Evolutionary conservation across 2,113 vertebrate species (phyloP).

Genomic region (rat (Rattus norvegicus)): GRCr8 NC_086034.1:35706001-35706500

Average conservation of each 20-base stretch:
- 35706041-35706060: background rate
- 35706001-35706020: background rate
- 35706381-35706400: background rate
- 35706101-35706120: background rate
- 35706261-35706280: background rate
- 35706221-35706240: background rate
- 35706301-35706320: background rate
- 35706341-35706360: background rate
- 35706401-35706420: background rate
- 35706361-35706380: background rate
- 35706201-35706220: background rate
- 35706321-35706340: background rate
- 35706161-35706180: background rate
- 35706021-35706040: background rate
- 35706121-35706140: background rate
- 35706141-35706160: background rate
- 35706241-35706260: background rate
- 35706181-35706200: background rate
- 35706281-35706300: background rate
- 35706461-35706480: background rate
- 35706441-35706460: background rate
- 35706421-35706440: background rate
- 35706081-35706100: background rate
- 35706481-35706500: background rate
- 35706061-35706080: background rate